Percentiles rank a stretch among this genome's conserved stretches.
Conservation (phyloP, 2,113 vertebrate genomes). For the Gallinago jamesoni region DNA sequence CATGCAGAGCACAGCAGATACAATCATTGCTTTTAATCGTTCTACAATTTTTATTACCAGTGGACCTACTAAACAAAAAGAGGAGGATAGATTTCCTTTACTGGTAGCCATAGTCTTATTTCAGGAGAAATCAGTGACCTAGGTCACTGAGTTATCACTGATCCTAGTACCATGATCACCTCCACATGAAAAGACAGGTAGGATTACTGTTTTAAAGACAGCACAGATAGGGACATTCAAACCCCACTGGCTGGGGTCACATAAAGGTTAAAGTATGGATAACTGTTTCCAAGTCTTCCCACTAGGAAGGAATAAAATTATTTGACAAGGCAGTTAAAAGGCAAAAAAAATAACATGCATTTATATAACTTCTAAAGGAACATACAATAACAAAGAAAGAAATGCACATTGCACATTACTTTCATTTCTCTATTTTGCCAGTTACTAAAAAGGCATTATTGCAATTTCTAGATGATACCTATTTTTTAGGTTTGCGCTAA, state of each 20-base stretch:
- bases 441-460: neutral
- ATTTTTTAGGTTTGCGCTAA: neutral
- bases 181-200: neutral
- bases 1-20: constrained; percentile 38
- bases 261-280: neutral
- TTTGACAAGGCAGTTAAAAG: neutral
- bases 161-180: neutral
- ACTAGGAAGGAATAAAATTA: neutral
- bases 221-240: neutral
- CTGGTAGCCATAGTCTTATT: neutral
- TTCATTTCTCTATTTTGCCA: neutral
- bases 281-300: neutral
- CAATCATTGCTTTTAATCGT: constrained; percentile 48
- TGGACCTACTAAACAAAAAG: constrained; percentile 15
- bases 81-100: constrained; percentile 1
- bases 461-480: fast-evolving
- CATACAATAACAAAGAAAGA: neutral
- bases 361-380: neutral
- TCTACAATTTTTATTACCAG: constrained; percentile 45
- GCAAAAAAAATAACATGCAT: neutral
- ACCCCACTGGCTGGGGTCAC: neutral
- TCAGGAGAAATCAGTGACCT: constrained; percentile 21
- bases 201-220: constrained; percentile 7
- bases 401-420: neutral
- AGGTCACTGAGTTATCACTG: neutral